Conservation (phyloP, 2,113 vertebrate species). For the Glaucidium brasilianum region DNA sequence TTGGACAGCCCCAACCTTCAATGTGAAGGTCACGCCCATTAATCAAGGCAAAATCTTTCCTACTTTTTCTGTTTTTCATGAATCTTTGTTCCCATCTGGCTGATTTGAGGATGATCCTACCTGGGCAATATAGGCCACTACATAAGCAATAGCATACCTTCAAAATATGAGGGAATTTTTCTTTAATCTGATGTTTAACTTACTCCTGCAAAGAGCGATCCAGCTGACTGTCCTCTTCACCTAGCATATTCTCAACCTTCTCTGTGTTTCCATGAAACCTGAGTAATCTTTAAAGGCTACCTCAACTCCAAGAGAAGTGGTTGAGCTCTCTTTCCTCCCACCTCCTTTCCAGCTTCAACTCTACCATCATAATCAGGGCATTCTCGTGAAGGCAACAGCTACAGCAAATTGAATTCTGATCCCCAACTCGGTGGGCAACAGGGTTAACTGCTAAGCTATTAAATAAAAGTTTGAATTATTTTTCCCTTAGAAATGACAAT, state of each 20-base stretch:
- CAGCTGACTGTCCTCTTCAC: background rate
- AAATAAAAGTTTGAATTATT: background rate
- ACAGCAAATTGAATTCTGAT: background rate
- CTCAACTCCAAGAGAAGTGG: background rate
- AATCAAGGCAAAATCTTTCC: background rate
- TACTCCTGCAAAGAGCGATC: background rate
- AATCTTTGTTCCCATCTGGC: background rate
- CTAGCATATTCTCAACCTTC: background rate
- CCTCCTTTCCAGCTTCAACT: background rate
- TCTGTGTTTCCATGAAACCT: background rate
- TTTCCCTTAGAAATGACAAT: background rate
- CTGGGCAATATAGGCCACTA: background rate
- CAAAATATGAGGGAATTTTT: background rate
- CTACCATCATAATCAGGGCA: background rate
- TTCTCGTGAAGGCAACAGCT: background rate
- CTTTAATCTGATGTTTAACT: background rate
- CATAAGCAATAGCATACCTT: background rate
- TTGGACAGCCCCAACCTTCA: background rate
- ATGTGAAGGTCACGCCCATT: background rate
- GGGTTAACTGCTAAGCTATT: background rate
- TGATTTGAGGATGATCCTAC: background rate
- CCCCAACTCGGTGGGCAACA: background rate
- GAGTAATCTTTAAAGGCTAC: background rate
- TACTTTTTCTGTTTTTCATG: background rate
- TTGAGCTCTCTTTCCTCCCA: background rate